phyloP scores from a whole-genome alignment of 2,113 vertebrate species.

The Cephalopterus ornatus region DNA sequence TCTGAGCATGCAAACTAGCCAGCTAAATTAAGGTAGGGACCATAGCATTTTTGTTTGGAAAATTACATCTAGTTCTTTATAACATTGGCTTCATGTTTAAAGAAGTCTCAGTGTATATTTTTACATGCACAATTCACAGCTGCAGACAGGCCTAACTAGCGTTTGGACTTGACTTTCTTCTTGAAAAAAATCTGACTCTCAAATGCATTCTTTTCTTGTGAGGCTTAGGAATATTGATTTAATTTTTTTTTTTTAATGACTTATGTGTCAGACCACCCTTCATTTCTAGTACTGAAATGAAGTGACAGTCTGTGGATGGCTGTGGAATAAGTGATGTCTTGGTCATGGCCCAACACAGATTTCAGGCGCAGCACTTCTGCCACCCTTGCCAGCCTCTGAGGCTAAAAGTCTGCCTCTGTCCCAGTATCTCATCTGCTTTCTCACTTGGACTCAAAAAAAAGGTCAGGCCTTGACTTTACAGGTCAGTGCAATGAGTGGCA shows the following conservation, averaged over 20 bases:
- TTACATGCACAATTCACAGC: constrained; percentile 56
- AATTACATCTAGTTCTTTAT: constrained; percentile 5
- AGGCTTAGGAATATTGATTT: constrained; percentile 23
- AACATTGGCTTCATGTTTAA: constrained; percentile 8
- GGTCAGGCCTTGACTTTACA: constrained; percentile 48
- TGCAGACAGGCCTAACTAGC: constrained; percentile 53
- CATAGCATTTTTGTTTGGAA: constrained; percentile 21
- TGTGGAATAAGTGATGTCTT: constrained; percentile 28
- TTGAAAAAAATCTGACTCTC: constrained; percentile 58
- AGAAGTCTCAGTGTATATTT: constrained; percentile 52
- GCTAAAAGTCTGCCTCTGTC: constrained; percentile 63
- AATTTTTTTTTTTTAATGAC: background rate
- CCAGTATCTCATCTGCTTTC: constrained; percentile 60
- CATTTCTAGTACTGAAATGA: background rate
- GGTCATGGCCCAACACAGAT: constrained; percentile 41
- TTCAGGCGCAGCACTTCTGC: constrained; percentile 43
- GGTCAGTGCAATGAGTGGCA: constrained; percentile 28
- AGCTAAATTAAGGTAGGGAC: background rate
- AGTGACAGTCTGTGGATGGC: constrained; percentile 32
- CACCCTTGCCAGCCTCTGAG: constrained; percentile 59
- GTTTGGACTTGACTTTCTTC: constrained; percentile 51
- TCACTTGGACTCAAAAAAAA: constrained; percentile 27
- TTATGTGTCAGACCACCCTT: constrained; percentile 38
- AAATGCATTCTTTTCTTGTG: constrained; percentile 53
- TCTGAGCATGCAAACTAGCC: background rate